Conservation (phyloP, 2,888 invertebrate species). For the Papilio gigon region DNA sequence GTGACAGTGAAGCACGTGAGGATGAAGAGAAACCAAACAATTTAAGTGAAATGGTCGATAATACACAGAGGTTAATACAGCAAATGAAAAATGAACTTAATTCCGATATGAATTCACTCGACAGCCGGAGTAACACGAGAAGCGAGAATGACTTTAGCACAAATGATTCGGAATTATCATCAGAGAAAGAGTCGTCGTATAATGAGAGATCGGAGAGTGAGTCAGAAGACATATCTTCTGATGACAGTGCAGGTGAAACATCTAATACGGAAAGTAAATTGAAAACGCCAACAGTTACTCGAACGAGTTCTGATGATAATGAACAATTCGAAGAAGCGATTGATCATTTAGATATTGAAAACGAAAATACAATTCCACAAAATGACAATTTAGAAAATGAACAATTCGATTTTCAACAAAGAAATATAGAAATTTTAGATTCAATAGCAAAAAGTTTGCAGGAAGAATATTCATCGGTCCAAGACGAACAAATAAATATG, state of each 20-base stretch:
- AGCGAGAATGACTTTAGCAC: slow-evolving; percentile 72
- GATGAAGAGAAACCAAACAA: slow-evolving; percentile 66
- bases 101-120: slow-evolving; percentile 81
- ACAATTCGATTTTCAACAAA: slow-evolving; percentile 66
- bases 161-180: slow-evolving; percentile 57
- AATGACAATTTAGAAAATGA: slow-evolving; percentile 72
- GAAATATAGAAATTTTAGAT: slow-evolving; percentile 74
- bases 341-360: slow-evolving; percentile 72
- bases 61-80: slow-evolving; percentile 84
- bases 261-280: slow-evolving; percentile 37
- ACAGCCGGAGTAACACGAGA: slow-evolving; percentile 71
- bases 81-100: slow-evolving; percentile 86
- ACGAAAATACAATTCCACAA: slow-evolving; percentile 48
- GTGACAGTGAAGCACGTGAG: slow-evolving; percentile 20
- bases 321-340: slow-evolving; percentile 79
- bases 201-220: slow-evolving; percentile 67
- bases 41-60: slow-evolving; percentile 81
- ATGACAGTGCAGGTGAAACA: slow-evolving; percentile 60
- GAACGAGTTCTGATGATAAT: slow-evolving; percentile 77
- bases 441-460: slow-evolving; percentile 75
- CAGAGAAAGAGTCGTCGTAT: slow-evolving; percentile 77
- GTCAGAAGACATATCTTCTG: slow-evolving; percentile 68
- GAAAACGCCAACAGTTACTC: slow-evolving; percentile 47
- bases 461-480: slow-evolving; percentile 67
- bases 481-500: slow-evolving; percentile 47